A percentile compares a stretch with the other conserved stretches of the same genome.
Conservation (phyloP, 2,113 vertebrate genomes). For the Gnathochromis pfefferi region DNA sequence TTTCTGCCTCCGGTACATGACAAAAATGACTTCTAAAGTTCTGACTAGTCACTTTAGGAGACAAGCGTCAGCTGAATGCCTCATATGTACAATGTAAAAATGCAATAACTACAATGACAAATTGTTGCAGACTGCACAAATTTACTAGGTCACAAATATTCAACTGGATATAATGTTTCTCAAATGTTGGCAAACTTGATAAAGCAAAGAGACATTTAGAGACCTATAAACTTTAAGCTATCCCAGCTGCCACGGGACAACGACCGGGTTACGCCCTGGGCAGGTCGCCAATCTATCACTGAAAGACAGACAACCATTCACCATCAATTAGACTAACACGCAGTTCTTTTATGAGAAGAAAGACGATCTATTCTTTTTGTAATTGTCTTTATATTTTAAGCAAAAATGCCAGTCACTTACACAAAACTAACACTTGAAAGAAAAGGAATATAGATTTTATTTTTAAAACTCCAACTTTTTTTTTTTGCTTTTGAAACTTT, state of each 20-base stretch:
- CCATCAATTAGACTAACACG: not conserved
- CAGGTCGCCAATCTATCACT: not conserved
- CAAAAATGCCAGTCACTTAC: not conserved
- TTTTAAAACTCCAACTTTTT: not conserved
- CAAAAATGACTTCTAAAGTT: not conserved
- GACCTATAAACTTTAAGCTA: not conserved
- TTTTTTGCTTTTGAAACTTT: not conserved
- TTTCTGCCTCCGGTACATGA: not conserved
- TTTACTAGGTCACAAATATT: not conserved
- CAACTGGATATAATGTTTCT: not conserved
- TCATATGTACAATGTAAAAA: not conserved
- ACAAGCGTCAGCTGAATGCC: not conserved
- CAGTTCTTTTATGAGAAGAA: not conserved
- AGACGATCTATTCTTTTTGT: not conserved
- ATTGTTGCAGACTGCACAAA: not conserved
- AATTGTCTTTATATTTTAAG: not conserved
- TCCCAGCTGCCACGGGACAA: not conserved
- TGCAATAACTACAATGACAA: not conserved
- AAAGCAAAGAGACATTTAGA: not conserved
- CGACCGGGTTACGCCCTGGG: fast-evolving
- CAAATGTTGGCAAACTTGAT: not conserved
- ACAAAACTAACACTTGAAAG: not conserved
- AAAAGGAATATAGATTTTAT: fast-evolving
- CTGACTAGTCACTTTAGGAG: not conserved
- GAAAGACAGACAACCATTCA: not conserved